Evolutionary conservation across 2,113 vertebrate genomes (phyloP), one percentile per base, ranked within the genome.

Genomic region (Solea solea): DNA sequence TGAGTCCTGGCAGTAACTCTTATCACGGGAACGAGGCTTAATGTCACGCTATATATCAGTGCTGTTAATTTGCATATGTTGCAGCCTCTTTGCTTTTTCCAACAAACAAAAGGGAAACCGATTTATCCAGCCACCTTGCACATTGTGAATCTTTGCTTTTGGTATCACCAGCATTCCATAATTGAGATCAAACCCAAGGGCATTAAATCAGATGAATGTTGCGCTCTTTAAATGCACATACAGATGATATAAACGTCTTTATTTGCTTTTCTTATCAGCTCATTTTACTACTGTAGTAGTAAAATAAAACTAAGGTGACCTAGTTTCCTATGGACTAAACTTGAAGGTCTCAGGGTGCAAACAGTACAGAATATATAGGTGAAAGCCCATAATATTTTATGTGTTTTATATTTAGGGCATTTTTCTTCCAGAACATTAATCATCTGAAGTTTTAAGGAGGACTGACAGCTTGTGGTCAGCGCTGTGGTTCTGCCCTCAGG

Each of bases 381-480:
- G 41, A 49, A 50, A 51, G 6, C 4, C 56, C 28, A 34, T 10
- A 34, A 6, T 34, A 6, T 6, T 41, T 12, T 9, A 13, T 27
- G 3, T 14, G 7, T 8, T 14, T 61, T 60, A 34, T 27, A 27
- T 14, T n/a, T 14, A 3, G 5, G 7, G 1, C 14, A 25, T 0
- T 52, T 15, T 51, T 51, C 3, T 13, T 40, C 12, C 7, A 39
- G 51, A 9, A 69, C 11, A 73, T 66, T 10, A 64, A 64, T 69
- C 73, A 65, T 68, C 9, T 52, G 12, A 12, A 42, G 3, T 9
- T 61, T 10, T 50, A 13, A 77, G 62, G 51, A n/a, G 39, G 48
- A 44, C 48, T 28, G 75, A 55, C 56, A 70, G 60, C 52, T 51
- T 60, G 69, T 16, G 75, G 76, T 49, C 40, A 2, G 59, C 45